Conservation (phyloP, 2,888 invertebrate species). For the Pemphredon lugubris region DNA sequence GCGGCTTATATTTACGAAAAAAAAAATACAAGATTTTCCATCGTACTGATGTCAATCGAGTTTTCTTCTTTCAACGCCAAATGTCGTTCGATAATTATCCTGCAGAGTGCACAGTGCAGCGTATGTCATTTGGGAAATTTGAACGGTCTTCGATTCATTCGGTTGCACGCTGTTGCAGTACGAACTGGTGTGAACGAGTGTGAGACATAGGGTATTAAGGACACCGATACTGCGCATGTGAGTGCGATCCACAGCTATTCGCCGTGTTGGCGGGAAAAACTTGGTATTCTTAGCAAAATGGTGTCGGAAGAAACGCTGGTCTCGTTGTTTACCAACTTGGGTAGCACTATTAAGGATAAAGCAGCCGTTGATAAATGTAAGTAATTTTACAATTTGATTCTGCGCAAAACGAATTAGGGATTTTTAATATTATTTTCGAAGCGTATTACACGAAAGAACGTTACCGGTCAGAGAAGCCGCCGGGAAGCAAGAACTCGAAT, state of each 20-base stretch:
- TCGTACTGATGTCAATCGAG: neutral
- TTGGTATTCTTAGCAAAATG: conserved; percentile 66
- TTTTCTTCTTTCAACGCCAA: too few relatives aligned
- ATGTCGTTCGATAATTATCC: too few relatives aligned
- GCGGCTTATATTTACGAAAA: neutral
- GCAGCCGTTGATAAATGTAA: conserved; percentile 73
- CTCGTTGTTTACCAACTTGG: conserved; percentile 68
- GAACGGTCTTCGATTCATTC: neutral
- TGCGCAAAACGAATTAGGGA: too few relatives aligned
- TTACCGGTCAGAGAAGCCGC: too few relatives aligned
- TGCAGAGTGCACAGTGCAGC: too few relatives aligned
- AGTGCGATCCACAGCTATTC: neutral
- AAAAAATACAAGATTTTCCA: neutral
- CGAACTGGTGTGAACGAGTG: neutral
- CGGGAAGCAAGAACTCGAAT: too few relatives aligned
- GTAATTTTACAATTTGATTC: conserved; percentile 42
- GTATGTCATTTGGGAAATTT: neutral
- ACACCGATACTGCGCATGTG: conserved; percentile 22
- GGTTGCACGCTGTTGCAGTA: too few relatives aligned
- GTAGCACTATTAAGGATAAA: conserved; percentile 63
- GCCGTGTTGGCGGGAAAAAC: conserved; percentile 70
- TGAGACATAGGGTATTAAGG: neutral
- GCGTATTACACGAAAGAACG: too few relatives aligned
- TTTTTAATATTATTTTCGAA: too few relatives aligned
- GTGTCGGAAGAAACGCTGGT: conserved; percentile 67